Base-by-base conservation (phyloP, 2,888 invertebrate genomes). In the Electrophaes corylata region DNA sequence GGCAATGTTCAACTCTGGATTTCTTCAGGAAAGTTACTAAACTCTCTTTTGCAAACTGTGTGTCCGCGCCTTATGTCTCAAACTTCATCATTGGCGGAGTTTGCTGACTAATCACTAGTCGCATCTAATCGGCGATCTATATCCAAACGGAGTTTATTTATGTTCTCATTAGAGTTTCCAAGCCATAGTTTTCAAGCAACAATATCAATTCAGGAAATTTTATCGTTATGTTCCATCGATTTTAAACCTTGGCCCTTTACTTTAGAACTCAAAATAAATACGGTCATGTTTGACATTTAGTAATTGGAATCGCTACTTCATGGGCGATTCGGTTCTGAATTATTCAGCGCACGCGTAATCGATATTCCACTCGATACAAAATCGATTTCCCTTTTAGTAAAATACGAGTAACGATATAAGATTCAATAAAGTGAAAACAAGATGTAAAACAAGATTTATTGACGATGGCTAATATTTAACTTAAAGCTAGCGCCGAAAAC, bases 321-420 rank as follows among this genome's bases (percentile, higher is more conserved):
- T 53, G 52, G 48, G 19, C 47, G 55, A 64, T 64, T 64, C 68
- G 55, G 64, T 59, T 39, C 61, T 79, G 75, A 84, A 83, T 84
- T 73, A 82, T 83, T 79, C 78, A 78, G 68, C 50, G 60, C 72
- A 72, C 69, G 72, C 67, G 70, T 73, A 76, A 79, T 79, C 76
- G 80, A 84, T 83, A 81, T 75, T 65, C 76, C 69, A 70, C 67
- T 69, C 71, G 80, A 83, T 81, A 79, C 71, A 51, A 55, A 56
- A 75, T 75, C 71, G 71, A 74, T 75, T 80, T 76, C 69, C 67
- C 69, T 74, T 73, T 71, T 69, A 68, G 58, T 54, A 52, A 55
- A 57, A 53, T 51, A 55, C 62, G 48, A 57, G 48, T 35, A 50
- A 20, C 26, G 48, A 44, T 58, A 33, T 47, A 35, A 48, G 46